Conservation (phyloP, 2,113 vertebrate genomes). For the Ascaphus truei region DNA sequence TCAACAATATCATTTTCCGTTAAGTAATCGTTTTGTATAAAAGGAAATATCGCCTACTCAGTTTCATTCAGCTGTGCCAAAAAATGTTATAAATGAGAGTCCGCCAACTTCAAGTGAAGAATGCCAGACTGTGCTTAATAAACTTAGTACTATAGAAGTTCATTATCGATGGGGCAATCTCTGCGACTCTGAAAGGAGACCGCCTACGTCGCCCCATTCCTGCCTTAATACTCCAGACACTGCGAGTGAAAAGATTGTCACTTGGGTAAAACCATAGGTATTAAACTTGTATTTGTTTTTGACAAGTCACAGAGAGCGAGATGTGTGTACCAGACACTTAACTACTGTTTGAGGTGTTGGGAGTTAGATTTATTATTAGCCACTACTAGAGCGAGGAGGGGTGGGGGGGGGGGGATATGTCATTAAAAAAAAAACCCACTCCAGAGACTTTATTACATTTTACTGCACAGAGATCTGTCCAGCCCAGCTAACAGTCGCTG, state of each 20-base stretch:
- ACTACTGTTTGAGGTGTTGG: constrained; percentile 15
- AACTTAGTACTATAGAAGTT: constrained; percentile 63
- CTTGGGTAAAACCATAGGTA: constrained; percentile 39
- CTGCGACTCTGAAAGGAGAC: constrained; percentile 48
- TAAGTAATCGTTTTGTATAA: constrained; percentile 64
- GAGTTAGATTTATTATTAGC: background rate
- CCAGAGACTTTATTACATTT: constrained; percentile 22
- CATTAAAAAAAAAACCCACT: constrained; percentile 26
- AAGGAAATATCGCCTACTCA: constrained; percentile 72
- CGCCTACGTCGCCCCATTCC: constrained; percentile 63
- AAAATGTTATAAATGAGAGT: constrained; percentile 68
- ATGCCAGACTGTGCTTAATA: constrained; percentile 67
- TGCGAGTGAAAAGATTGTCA: constrained; percentile 42
- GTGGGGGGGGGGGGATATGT: background rate
- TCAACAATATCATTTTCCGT: constrained; percentile 62
- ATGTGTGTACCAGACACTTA: background rate
- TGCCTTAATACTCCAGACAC: constrained; percentile 48
- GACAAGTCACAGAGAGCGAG: constrained; percentile 24
- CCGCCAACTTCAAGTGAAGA: constrained; percentile 65
- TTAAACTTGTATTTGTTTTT: constrained; percentile 46
- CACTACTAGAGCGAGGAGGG: background rate
- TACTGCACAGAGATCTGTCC: background rate
- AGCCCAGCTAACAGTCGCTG: no score
- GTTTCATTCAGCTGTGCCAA: constrained; percentile 72
- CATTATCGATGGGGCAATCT: constrained; percentile 70